Percentiles rank a stretch among this genome's conserved stretches.
phyloP scores from a whole-genome alignment of 2,113 vertebrate genomes.

The Daphoenositta chrysoptera region DNA sequence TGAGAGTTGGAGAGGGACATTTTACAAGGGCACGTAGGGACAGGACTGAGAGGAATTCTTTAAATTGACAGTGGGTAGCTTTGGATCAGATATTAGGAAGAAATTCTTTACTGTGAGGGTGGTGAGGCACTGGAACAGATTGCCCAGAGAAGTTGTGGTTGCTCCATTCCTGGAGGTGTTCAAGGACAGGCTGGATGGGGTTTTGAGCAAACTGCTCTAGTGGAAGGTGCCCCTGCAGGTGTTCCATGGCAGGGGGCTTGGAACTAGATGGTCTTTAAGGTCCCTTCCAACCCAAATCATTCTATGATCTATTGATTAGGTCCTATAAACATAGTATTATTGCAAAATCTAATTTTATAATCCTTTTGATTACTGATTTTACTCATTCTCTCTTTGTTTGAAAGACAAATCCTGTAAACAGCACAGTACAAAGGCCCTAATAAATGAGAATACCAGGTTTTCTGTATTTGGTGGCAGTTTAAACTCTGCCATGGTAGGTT shows the following conservation, averaged over 20 bases:
- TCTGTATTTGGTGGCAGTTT: neutral
- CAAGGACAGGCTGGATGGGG: neutral
- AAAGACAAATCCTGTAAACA: neutral
- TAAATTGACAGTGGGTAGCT: neutral
- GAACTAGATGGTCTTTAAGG: neutral
- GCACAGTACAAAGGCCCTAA: neutral
- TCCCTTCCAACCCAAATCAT: neutral
- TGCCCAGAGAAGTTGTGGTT: neutral
- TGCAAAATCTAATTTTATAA: neutral
- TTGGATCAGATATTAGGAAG: neutral
- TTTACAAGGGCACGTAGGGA: fast-evolving
- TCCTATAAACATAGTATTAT: neutral
- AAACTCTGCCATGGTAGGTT: neutral
- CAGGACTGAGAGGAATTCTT: neutral
- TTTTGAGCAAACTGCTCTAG: neutral
- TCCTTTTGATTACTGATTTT: neutral
- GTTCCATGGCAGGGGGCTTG: neutral
- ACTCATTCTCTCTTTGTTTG: neutral
- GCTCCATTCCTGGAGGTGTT: neutral
- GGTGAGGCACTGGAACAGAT: neutral
- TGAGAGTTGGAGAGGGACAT: neutral
- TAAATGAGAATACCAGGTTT: neutral
- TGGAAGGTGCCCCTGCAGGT: neutral
- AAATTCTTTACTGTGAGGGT: neutral
- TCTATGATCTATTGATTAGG: neutral